phyloP scores from a whole-genome alignment of 2,888 invertebrate species.

The Gerris lacustris region DNA sequence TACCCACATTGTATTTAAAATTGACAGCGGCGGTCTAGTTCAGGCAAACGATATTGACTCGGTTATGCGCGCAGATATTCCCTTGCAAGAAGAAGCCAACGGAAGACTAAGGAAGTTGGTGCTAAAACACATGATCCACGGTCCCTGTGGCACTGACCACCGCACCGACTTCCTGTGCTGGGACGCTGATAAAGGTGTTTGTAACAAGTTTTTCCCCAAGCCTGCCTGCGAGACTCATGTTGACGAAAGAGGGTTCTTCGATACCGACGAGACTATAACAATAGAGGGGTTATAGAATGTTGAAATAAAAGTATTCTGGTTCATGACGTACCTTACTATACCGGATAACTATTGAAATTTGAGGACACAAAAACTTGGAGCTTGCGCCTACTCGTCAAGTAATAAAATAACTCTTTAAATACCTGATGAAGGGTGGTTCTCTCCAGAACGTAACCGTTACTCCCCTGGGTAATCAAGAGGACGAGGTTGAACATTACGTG shows the following conservation, averaged over 20 bases:
- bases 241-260: slow-evolving; percentile 5
- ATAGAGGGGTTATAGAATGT: too few species aligned
- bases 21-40: slow-evolving; percentile 19
- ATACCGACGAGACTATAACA: too few species aligned
- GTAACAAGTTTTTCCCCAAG: too few species aligned
- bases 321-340: too few species aligned
- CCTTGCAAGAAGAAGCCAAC: background rate
- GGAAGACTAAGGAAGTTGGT: slow-evolving; percentile 10
- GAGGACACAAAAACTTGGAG: slow-evolving; percentile 18
- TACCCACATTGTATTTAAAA: background rate
- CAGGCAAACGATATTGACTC: slow-evolving; percentile 19
- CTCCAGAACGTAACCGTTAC: too few species aligned
- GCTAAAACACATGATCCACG: slow-evolving; percentile 16
- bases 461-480: too few species aligned
- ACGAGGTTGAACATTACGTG: too few species aligned
- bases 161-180: background rate
- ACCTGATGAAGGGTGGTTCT: too few species aligned
- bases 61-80: slow-evolving; percentile 21
- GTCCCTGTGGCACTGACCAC: slow-evolving; percentile 10
- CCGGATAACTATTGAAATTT: too few species aligned
- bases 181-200: background rate
- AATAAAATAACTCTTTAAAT: background rate
- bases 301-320: too few species aligned
- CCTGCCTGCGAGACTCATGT: background rate
- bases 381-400: slow-evolving; percentile 18